Evolutionary conservation across 2,797 vertebrate genomes (phyloP).

Genomic region (Chaetophractus vellerosus): DNA sequence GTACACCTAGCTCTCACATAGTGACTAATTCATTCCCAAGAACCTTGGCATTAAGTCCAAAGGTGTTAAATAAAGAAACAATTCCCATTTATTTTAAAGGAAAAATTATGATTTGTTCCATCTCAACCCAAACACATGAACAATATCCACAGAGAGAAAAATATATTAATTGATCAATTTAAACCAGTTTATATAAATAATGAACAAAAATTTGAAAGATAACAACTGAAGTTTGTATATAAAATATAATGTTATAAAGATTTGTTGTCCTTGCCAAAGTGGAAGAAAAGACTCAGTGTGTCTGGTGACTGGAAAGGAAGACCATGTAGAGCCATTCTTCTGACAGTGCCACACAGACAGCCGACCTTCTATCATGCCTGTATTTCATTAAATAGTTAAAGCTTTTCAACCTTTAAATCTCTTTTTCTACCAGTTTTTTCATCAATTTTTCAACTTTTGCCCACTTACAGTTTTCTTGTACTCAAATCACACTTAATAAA

Average conservation of each 20-base stretch:
- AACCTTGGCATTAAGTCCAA: slow-evolving; percentile 46
- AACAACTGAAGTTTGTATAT: too few relatives aligned
- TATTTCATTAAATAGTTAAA: background rate
- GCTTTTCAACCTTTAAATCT: background rate
- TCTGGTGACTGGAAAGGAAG: background rate
- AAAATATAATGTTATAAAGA: background rate
- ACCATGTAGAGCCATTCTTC: background rate
- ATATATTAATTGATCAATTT: background rate
- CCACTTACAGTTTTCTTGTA: background rate
- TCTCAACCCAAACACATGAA: slow-evolving; percentile 9
- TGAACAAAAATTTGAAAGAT: background rate
- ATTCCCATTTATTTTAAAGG: slow-evolving; percentile 62
- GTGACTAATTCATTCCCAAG: slow-evolving; percentile 67
- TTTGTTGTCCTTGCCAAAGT: background rate
- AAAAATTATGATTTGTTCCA: slow-evolving; percentile 61
- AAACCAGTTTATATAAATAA: slow-evolving; percentile 2
- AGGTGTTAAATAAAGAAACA: slow-evolving; percentile 42
- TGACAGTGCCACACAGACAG: background rate
- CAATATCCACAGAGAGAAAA: slow-evolving; percentile 53
- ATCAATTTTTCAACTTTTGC: background rate
- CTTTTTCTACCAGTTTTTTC: background rate
- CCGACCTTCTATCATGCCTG: background rate
- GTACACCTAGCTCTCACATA: slow-evolving; percentile 38
- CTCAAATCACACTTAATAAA: background rate
- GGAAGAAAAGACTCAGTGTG: background rate